Base-by-base conservation (phyloP, 92 coral and sea anemone species). In the Zoanthus solanderi region DNA sequence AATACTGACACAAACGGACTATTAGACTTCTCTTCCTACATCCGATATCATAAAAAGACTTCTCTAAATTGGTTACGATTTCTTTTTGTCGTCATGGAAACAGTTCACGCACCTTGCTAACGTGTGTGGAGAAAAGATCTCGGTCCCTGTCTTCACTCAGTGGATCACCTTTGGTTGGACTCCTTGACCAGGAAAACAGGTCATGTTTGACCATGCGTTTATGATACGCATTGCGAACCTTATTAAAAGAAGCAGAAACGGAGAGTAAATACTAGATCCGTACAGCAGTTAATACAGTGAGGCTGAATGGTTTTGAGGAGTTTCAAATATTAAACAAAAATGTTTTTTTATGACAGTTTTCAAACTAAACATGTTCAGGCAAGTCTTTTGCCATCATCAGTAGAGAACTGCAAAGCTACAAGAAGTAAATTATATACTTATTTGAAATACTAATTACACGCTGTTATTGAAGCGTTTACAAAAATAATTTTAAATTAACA, bases 71-170 rank as follows among this genome's bases (percentile, higher is more conserved):
- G 42, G 5, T 23, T 23, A 9, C 11, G 74, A 32, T 1, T 2
- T 12, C 45, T 9, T 2, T 12, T 23, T 29, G 75, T 5, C 8
- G 31, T 47, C 45, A 18, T 11, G 8, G 3, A 18, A 47, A 17
- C 8, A 76, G 69, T n/a, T 16, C 30, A 1, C 85, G 16, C 78
- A 95, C 98, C 98, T 87, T 95, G 47, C 91, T 89, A 32, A 95
- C 89, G n/a, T 90, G 84, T 9, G 93, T 77, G 42, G 94, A 82
- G 10, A 93, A 93, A 15, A 95, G 60, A 15, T 95, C 92, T 57
- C 78, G 91, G 63, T 89, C 93, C 84, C 92, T 87, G 85, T 80
- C 85, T 18, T 37, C 65, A 29, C 75, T 50, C 58, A 46, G 53
- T 17, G 53, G 42, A 47, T 80, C 85, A 46, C 56, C 61, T 58